Evolutionary conservation across 2,797 vertebrate species (phyloP).

Genomic region (Rhinogobio ventralis): DNA sequence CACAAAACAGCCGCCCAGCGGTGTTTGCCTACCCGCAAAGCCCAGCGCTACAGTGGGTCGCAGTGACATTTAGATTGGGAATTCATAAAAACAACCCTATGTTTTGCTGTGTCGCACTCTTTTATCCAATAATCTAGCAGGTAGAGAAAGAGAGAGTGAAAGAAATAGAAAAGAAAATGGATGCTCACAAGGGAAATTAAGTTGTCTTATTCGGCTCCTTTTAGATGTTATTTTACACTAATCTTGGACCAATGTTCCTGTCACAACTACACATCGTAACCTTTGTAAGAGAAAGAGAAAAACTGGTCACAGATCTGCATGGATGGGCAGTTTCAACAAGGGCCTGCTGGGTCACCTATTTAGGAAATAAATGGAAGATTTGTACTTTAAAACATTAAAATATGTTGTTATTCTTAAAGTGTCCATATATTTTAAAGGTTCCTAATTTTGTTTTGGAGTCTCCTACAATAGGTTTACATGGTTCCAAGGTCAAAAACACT

Average conservation of each 20-base stretch:
- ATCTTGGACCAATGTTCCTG: constrained; percentile 45
- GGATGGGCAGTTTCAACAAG: not conserved
- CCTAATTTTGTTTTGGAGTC: not conserved
- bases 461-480: not conserved
- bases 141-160: constrained; percentile 23
- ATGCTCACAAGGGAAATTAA: constrained; percentile 62
- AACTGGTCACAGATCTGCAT: not conserved
- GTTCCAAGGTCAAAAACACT: not conserved
- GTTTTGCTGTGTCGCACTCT: constrained; percentile 41
- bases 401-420: not conserved
- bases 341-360: not conserved
- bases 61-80: constrained; percentile 65
- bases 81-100: constrained; percentile 60
- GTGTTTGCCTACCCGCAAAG: constrained; percentile 52
- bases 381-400: not conserved
- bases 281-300: constrained; percentile 10
- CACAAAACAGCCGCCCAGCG: constrained; percentile 22
- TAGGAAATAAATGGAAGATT: not conserved
- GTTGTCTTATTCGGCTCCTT: constrained; percentile 33
- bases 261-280: constrained; percentile 26
- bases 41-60: constrained; percentile 41
- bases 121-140: constrained; percentile 51
- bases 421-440: not conserved
- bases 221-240: constrained; percentile 26
- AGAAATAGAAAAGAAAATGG: constrained; percentile 5